Evolutionary conservation across 2,797 vertebrate species (phyloP), one percentile per base, ranked within the genome.

Genomic region (Gastrophryne carolinensis): DNA sequence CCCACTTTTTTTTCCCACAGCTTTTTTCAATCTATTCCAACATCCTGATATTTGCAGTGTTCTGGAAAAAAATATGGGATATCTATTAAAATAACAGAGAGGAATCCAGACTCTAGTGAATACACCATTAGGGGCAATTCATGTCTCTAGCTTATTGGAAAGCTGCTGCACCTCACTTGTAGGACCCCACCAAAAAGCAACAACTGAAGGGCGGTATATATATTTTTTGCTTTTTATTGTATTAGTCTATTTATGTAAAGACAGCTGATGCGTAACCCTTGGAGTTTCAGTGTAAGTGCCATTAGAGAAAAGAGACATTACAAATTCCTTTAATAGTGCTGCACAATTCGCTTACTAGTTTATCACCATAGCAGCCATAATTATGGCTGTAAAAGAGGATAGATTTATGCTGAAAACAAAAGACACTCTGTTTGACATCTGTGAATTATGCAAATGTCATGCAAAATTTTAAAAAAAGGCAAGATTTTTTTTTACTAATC

Each of bases 361-460:
- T 82, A 77, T 78, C 3, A 1, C 21, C 68, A 83, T 5, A 5
- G 0, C 41, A 52, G 71, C 1, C 35, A 23, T 73, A 75, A 81
- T 80, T 82, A 73, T 69, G 82, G 58, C 66, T 78, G 66, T 66
- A 69, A 80, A 85, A 68, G 44, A 15, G 60, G 65, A 82, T 65
- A 79, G 35, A 69, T 64, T 78, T 73, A 66, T 9, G 63, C 44
- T 67, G 70, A 44, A 82, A 57, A 82, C 78, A 81, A 85, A 71
- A 85, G 78, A 61, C 35, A 81, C 61, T 53, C 71, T 73, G 72
- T 70, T 65, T 83, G 80, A 73, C 77, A 80, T 86, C 84, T 82
- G 78, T 61, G 79, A 86, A 83, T 84, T 84, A 81, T 79, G 81
- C 72, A 81, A 87, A 84, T 57, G 61, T 24, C 5, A 17, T 29